Percentiles rank a stretch among this genome's conserved stretches.
Conservation (phyloP, 2,113 vertebrate species). For the Spermophilus dauricus region DNA sequence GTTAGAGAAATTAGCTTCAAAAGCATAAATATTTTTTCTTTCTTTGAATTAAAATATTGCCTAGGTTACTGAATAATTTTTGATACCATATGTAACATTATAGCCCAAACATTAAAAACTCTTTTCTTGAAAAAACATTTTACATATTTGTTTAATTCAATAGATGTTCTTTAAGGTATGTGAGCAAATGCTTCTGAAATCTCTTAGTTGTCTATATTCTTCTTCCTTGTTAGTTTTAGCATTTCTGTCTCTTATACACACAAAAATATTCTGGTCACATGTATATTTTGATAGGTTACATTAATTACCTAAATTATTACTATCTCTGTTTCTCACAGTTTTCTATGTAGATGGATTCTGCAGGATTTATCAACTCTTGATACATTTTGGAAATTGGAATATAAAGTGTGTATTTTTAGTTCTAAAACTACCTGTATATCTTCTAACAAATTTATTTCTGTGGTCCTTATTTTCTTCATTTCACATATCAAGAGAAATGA, state of each 20-base stretch:
- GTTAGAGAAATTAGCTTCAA: no score
- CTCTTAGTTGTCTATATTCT: not conserved
- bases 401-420: not conserved
- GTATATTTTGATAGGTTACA: constrained; percentile 48
- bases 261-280: not conserved
- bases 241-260: not conserved
- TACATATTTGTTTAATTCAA: constrained; percentile 17
- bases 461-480: not conserved
- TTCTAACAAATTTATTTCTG: constrained; percentile 22
- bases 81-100: not conserved
- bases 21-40: no score
- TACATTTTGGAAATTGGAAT: constrained; percentile 39
- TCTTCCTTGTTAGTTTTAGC: constrained; percentile 27
- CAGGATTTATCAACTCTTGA: not conserved
- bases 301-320: not conserved
- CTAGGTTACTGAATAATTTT: no score
- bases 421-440: not conserved
- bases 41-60: no score
- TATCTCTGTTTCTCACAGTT: not conserved
- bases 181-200: constrained; percentile 11
- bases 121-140: not conserved
- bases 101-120: not conserved
- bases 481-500: not conserved
- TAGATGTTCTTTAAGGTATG: not conserved
- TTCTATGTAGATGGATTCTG: not conserved